These are phyloP conservation scores for Chouioia cunea DNA, from an alignment of 2,888 invertebrate genomes.

Conservation along the genomic window DNA sequence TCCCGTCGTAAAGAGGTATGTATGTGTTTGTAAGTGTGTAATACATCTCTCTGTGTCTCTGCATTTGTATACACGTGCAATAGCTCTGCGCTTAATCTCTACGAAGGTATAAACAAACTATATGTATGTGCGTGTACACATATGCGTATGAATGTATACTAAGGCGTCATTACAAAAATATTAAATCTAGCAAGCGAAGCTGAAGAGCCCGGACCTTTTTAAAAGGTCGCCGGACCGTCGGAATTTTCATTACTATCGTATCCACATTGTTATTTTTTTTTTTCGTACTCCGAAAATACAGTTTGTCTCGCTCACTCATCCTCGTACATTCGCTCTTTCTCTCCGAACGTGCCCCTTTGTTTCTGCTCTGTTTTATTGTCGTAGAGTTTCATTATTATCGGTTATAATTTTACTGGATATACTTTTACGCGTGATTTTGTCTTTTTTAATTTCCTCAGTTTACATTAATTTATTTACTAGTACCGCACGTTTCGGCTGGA, in stretches of 20 bases:
- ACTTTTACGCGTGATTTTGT: slow-evolving; percentile 12
- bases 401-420: slow-evolving; percentile 26
- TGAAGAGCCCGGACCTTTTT: slow-evolving; percentile 50
- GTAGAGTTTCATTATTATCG: slow-evolving; percentile 47
- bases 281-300: slow-evolving; percentile 37
- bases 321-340: slow-evolving; percentile 1
- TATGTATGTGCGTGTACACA: too few relatives aligned
- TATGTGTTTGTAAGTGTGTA: background rate
- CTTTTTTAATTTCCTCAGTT: slow-evolving; percentile 29
- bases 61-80: slow-evolving; percentile 20
- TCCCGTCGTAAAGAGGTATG: slow-evolving; percentile 12
- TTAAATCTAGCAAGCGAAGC: slow-evolving; percentile 68
- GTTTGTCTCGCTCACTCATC: slow-evolving; percentile 16
- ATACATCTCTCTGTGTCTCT: slow-evolving; percentile 7
- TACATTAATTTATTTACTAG: slow-evolving; percentile 13
- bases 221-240: slow-evolving; percentile 40
- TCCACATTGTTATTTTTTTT: slow-evolving; percentile 16
- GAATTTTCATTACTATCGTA: slow-evolving; percentile 22
- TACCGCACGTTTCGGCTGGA: slow-evolving; percentile 43
- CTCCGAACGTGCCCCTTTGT: slow-evolving; percentile 8
- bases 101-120: slow-evolving; percentile 63
- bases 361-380: slow-evolving; percentile 52
- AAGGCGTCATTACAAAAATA: slow-evolving; percentile 68
- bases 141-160: too few relatives aligned
- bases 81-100: slow-evolving; percentile 47